These are phyloP conservation scores for Cichlasoma orientale DNA, from an alignment of 2,797 vertebrate genomes.

Conservation along the genomic window DNA sequence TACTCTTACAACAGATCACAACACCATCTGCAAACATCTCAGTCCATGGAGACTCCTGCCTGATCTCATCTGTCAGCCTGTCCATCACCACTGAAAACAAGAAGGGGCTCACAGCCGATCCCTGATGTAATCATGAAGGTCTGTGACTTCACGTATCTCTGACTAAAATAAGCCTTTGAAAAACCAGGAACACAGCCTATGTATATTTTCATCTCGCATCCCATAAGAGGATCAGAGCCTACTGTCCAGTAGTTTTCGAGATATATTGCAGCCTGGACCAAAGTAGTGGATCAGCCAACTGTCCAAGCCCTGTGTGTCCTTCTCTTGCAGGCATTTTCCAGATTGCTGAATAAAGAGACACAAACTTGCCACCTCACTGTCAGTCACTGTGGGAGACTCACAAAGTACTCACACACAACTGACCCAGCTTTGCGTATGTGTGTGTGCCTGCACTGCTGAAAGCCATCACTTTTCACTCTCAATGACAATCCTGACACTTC, in stretches of 20 bases:
- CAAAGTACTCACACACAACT: constrained; percentile 50
- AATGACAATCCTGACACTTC: constrained; percentile 73
- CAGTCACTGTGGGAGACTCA: constrained; percentile 53
- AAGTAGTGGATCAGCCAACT: not conserved
- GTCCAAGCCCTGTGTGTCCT: not conserved
- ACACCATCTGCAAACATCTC: not conserved
- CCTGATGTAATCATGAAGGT: not conserved
- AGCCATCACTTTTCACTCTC: constrained; percentile 62
- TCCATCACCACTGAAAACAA: constrained; percentile 6
- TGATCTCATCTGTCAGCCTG: not conserved
- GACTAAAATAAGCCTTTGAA: not conserved
- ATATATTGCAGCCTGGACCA: not conserved
- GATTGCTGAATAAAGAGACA: constrained; percentile 51
- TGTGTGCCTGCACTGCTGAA: constrained; percentile 50
- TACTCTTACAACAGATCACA: not conserved
- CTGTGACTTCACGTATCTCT: not conserved
- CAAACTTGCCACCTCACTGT: constrained; percentile 58
- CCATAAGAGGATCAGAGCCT: not conserved
- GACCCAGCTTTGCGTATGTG: constrained; percentile 48
- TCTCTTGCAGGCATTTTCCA: constrained; percentile 31
- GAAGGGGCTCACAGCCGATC: not conserved
- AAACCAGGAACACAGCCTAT: not conserved
- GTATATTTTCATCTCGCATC: not conserved
- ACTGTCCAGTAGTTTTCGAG: not conserved
- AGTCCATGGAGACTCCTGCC: not conserved